Percentiles rank a stretch among this genome's conserved stretches.
These are phyloP conservation scores for Enoplosus armatus DNA, from an alignment of 2,797 vertebrate genomes.

Conservation along the genomic window DNA sequence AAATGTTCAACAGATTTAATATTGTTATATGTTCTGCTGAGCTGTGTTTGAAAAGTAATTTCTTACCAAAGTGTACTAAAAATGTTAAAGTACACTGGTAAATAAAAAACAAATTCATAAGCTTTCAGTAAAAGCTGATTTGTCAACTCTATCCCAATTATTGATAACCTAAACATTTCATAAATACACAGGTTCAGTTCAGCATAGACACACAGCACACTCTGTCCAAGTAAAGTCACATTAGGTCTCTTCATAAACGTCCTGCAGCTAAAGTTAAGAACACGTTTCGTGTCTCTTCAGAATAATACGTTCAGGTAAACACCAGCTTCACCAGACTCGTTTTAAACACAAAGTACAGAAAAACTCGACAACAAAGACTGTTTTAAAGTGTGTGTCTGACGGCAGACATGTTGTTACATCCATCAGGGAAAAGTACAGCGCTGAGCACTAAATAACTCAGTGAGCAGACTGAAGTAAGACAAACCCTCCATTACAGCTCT, in stretches of 20 bases:
- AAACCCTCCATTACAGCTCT: constrained; percentile 54
- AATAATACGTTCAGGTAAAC: not conserved
- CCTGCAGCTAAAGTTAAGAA: not conserved
- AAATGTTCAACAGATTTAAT: too few species aligned
- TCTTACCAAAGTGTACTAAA: too few species aligned
- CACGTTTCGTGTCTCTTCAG: not conserved
- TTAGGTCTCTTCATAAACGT: not conserved
- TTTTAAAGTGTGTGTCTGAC: not conserved
- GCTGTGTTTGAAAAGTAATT: too few species aligned
- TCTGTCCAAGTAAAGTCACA: not conserved
- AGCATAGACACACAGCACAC: not conserved
- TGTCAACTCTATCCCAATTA: too few species aligned
- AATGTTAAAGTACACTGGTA: not conserved
- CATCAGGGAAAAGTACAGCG: not conserved
- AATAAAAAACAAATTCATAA: too few species aligned
- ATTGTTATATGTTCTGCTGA: too few species aligned
- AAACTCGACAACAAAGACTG: not conserved
- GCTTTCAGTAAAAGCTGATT: too few species aligned
- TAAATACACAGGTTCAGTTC: too few species aligned
- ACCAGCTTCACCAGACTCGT: not conserved
- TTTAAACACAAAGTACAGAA: not conserved
- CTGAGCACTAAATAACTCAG: not conserved
- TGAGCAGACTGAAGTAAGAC: not conserved
- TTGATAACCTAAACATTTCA: not conserved
- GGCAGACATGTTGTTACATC: constrained; percentile 10